Percentiles rank a stretch among this genome's conserved stretches.
Conservation (phyloP, 1,140 invertebrate genomes). For the Ptiloglossa arizonensis region DNA sequence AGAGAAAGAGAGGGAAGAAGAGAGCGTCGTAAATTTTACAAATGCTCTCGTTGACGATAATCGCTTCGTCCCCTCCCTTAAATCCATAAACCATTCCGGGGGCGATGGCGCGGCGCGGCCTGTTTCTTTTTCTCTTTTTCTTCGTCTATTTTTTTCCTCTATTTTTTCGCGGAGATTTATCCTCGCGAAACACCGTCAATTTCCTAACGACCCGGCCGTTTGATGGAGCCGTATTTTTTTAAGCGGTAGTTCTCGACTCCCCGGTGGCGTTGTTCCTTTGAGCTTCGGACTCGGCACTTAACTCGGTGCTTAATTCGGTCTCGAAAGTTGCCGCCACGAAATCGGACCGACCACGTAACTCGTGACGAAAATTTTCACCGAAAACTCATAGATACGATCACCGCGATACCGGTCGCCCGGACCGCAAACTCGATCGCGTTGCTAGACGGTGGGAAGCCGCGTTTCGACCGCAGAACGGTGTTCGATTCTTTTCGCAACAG, state of each 20-base stretch:
- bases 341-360: background rate
- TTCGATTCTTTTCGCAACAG: constrained; percentile 1
- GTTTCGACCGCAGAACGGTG: background rate
- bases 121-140: too few relatives aligned
- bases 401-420: too few relatives aligned
- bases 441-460: background rate
- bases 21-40: constrained; percentile 36
- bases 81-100: constrained; percentile 36
- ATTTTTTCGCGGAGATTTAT: constrained; percentile 43
- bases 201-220: constrained; percentile 33
- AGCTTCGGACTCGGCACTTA: constrained; percentile 10
- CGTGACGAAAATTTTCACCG: background rate
- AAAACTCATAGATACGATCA: too few relatives aligned
- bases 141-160: too few relatives aligned
- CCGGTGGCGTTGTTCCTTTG: background rate
- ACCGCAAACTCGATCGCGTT: constrained; percentile 20
- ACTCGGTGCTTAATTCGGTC: background rate
- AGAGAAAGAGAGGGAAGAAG: too few relatives aligned
- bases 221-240: constrained; percentile 31
- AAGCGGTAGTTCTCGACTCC: background rate
- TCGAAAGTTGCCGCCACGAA: background rate
- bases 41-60: constrained; percentile 42
- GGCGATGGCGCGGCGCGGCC: constrained; percentile 1
- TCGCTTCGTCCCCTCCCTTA: constrained; percentile 38
- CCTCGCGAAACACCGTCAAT: constrained; percentile 28